Conservation (phyloP, 2,113 vertebrate species). For the Psammodynastes pulverulentus region DNA sequence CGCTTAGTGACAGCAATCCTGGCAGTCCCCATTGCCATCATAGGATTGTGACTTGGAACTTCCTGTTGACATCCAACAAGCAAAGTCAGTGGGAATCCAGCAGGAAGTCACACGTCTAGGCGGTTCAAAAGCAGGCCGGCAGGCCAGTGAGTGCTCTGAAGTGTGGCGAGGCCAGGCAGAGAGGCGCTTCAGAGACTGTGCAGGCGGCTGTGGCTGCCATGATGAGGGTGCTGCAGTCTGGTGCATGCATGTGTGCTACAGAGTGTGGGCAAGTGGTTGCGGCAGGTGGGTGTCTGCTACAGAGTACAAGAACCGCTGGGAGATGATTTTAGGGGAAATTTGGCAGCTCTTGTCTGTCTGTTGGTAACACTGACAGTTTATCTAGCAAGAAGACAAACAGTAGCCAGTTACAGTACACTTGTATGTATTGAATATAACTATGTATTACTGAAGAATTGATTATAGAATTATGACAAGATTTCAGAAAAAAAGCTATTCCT, state of each 20-base stretch:
- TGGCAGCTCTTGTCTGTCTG: not conserved
- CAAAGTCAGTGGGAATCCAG: not conserved
- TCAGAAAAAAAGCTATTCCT: not conserved
- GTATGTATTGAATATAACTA: not conserved
- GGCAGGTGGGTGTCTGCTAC: not conserved
- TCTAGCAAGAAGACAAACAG: not conserved
- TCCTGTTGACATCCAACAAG: not conserved
- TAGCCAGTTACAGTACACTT: not conserved
- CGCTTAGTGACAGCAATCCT: not conserved
- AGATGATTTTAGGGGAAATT: not conserved
- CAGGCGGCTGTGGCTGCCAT: not conserved
- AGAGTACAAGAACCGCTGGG: not conserved
- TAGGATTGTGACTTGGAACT: not conserved
- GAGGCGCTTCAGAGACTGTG: not conserved
- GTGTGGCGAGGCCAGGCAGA: not conserved
- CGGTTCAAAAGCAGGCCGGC: not conserved
- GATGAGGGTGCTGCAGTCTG: not conserved
- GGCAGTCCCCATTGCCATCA: not conserved
- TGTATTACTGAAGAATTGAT: not conserved
- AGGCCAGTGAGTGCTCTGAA: not conserved
- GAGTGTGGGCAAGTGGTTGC: not conserved
- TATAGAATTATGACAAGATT: not conserved
- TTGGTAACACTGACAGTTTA: not conserved
- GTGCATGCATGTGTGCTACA: not conserved
- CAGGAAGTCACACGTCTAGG: not conserved